A percentile compares a stretch with the other conserved stretches of the same genome.
Conservation (phyloP, 2,888 invertebrate genomes). For the Strigamia transsilvanica region DNA sequence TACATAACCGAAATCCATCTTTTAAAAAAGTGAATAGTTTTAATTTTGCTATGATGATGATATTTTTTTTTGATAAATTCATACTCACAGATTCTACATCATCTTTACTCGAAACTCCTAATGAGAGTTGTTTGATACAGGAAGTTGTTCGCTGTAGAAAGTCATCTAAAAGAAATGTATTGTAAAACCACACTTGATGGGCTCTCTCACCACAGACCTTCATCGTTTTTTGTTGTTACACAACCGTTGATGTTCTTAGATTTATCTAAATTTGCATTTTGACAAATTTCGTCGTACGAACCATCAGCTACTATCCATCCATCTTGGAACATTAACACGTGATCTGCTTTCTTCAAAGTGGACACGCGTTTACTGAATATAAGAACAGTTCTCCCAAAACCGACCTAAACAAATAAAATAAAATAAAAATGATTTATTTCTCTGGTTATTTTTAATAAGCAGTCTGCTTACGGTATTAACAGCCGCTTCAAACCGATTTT, state of each 20-base stretch:
- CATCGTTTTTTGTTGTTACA: not conserved
- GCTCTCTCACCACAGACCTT: no score
- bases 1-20: not conserved
- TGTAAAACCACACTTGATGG: no score
- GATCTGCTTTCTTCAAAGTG: not conserved
- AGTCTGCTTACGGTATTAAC: not conserved
- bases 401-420: not conserved
- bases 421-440: not conserved
- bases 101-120: not conserved
- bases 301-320: slow-evolving; percentile 19
- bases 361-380: not conserved
- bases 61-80: not conserved
- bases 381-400: not conserved
- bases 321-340: not conserved
- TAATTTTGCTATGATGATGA: not conserved
- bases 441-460: not conserved
- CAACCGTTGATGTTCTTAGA: not conserved
- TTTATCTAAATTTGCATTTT: not conserved
- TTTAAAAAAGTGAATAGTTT: not conserved
- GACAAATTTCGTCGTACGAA: not conserved
- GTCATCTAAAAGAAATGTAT: not conserved
- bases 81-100: not conserved
- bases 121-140: not conserved
- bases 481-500: slow-evolving; percentile 8
- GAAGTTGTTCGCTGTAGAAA: not conserved